Evolutionary conservation across 2,797 vertebrate species (phyloP), one percentile per base, ranked within the genome.

Genomic region (Rhodeus uyekii): DNA sequence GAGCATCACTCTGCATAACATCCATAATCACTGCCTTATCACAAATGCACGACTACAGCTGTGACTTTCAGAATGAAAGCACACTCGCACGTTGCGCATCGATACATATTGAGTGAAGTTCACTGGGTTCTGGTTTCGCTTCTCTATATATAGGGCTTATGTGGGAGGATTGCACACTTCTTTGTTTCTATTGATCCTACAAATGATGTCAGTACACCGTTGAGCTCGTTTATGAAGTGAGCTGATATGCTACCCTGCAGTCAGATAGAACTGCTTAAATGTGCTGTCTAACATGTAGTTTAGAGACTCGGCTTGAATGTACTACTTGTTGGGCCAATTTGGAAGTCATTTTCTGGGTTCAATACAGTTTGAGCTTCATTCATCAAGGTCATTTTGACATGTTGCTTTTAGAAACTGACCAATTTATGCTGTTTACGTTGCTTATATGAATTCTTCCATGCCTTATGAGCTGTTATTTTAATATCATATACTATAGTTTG

Each of bases 21-120:
- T 53, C 53, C 61, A 53, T 68, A 42, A 76, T 53, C 81, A 38
- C 50, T 48, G 12, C 13, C 61, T 42, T 29, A 58, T 60, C 71
- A 46, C 55, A 68, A 78, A 64, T 85, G 86, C 85, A 86, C 83
- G 89, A 78, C 83, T 84, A 27, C 90, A 90, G 87, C 88, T 88
- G 86, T 27, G 85, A 76, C 83, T 81, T 27, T 78, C 44, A 65
- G 86, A 85, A 83, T 5, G 60, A 84, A 63, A 50, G 72, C 67
- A 80, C 39, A 8, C 67, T 69, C 38, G 27, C 77, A 29, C 18
- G 24, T 50, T 63, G 34, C 78, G 42, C 75, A 13, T 69, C 29
- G 8, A 63, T 80, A 36, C n/a, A n/a, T 27, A 38, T 58, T 9
- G 42, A 78, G 84, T 76, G 82, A 86, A 80, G 78, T 76, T 82